phyloP scores from a whole-genome alignment of 2,797 vertebrate species.

The Hirundo rustica region DNA sequence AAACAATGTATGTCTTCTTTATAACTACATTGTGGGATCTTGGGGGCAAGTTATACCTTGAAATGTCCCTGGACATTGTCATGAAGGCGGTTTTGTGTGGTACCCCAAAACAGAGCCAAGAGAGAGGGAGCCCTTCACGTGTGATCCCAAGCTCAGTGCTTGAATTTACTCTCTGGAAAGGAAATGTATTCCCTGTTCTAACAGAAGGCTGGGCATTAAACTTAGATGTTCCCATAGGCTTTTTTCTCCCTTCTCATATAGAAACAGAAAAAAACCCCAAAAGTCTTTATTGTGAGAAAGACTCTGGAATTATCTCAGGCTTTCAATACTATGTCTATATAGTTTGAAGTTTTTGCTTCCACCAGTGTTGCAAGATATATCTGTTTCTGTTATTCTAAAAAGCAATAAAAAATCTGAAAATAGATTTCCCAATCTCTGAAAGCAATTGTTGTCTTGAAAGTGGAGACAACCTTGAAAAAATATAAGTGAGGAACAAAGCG shows the following conservation, averaged over 20 bases:
- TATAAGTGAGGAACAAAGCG: background rate
- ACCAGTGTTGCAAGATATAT: conserved; percentile 8
- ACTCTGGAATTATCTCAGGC: background rate
- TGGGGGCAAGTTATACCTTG: background rate
- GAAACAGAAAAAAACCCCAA: background rate
- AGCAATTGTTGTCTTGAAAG: conserved; percentile 37
- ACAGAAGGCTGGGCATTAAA: background rate
- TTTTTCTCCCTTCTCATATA: background rate
- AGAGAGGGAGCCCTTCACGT: background rate
- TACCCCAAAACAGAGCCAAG: background rate
- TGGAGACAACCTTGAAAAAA: conserved; percentile 40
- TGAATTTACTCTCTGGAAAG: background rate
- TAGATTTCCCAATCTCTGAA: conserved; percentile 55
- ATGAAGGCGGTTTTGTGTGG: background rate
- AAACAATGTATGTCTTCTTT: background rate
- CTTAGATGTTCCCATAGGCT: background rate
- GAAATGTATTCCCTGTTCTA: background rate
- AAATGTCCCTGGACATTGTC: background rate
- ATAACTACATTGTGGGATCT: rapidly evolving
- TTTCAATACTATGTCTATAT: background rate
- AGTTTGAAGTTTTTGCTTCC: conserved; percentile 20
- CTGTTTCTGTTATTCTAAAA: conserved; percentile 39
- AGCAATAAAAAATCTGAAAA: conserved; percentile 49
- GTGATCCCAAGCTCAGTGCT: background rate
- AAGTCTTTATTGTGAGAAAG: background rate